Base-by-base conservation (phyloP, 2,113 vertebrate genomes). In the Girardinichthys multiradiatus region DNA sequence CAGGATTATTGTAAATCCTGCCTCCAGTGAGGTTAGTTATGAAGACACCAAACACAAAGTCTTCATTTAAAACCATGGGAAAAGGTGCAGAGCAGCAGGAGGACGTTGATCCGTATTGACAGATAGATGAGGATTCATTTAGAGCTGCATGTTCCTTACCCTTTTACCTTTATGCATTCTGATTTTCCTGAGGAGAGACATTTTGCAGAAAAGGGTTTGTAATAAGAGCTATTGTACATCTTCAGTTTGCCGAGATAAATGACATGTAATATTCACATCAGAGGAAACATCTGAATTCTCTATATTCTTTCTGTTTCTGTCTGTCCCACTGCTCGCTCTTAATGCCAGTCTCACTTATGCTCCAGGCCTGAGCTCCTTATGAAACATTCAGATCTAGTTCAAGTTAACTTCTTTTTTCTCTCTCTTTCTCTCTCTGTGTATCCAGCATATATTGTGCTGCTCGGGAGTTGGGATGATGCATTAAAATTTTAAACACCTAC, bases 331-430 rank as follows among this genome's bases (percentile, higher is more conserved):
- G 68, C 78, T 85, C 66, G 70, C 72, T 80, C 83, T 79, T 83
- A 76, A 64, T 91, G 91, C 94, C 93, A 90, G 76, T 86, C 87
- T 90, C 82, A 70, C 82, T 94, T 90, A 90, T 90, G 83, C 90
- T 94, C 87, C 73, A 48, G 86, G 67, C 82, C 83, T 72, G 29
- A 68, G 77, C 79, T 73, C 75, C 72, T 85, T 81, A 90, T 93
- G 57, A 93, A 93, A 91, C 86, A 91, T 93, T 91, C 86, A 93
- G 61, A 64, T 39, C 83, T 14, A 66, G 78, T 76, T 87, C 70
- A 68, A 66, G 71, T 72, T 70, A 48, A 70, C 73, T 75, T 65
- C 61, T 27, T 48, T 57, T 76, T n/a, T 58, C 26, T 28, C 26
- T 59, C 15, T 28, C 4, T 17, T 15, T 48, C 28, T 31, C 4